Evolutionary conservation across 2,888 invertebrate species (phyloP), one percentile per base, ranked within the genome.

Genomic region (Subacronicta megacephala): DNA sequence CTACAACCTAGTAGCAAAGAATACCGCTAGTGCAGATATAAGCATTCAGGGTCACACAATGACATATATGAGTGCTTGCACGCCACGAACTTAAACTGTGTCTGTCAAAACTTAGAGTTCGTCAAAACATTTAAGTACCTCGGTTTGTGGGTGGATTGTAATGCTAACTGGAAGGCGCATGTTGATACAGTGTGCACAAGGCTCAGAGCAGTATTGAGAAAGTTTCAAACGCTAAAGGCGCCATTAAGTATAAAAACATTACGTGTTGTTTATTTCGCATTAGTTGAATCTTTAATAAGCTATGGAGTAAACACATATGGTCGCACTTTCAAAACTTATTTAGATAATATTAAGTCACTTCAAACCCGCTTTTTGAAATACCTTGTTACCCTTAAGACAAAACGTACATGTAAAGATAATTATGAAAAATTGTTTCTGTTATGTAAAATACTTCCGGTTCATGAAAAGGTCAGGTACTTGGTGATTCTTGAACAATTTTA

Each of bases 211-310:
- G 38, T 17, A n/a, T 13, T 45, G 0, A 40, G 17, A 1, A 49
- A 49, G 15, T 49, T 42, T 5, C 29, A 35, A n/a, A 15, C 23
- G 1, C 15, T 35, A 10, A 44, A 40, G 16, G 16, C 38, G 12
- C 20, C 41, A 9, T 38, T 44, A 20, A 33, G 36, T 13, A 51
- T 40, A 9, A 44, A 56, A 35, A 57, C 40, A 1, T n/a, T n/a
- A n/a, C n/a, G n/a, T n/a, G n/a, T n/a, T n/a, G n/a, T n/a, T n/a
- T n/a, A n/a, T n/a, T n/a, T n/a, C n/a, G n/a, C n/a, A n/a, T n/a
- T n/a, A n/a, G n/a, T n/a, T n/a, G n/a, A n/a, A n/a, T n/a, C n/a
- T n/a, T n/a, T n/a, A n/a, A n/a, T n/a, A n/a, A n/a, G n/a, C n/a
- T n/a, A n/a, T n/a, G n/a, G n/a, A n/a, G n/a, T n/a, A n/a, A n/a